These are phyloP conservation scores for Ceratothoa steindachneri DNA, from an alignment of 2,888 invertebrate genomes.

Conservation along the genomic window DNA sequence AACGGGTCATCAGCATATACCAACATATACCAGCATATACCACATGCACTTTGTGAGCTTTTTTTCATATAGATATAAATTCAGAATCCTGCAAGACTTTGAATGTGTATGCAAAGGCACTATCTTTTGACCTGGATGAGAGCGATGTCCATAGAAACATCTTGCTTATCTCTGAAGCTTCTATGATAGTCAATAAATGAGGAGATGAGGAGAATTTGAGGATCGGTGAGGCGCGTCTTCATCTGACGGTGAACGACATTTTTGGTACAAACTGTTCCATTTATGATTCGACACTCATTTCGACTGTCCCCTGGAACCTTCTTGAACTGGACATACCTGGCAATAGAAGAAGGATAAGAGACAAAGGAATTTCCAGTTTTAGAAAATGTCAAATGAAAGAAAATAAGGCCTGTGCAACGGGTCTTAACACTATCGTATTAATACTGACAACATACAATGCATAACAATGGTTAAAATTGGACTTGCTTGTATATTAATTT, in stretches of 20 bases:
- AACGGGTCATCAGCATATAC: too few species aligned
- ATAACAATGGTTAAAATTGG: too few species aligned
- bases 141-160: background rate
- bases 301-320: slow-evolving; percentile 76
- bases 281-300: slow-evolving; percentile 71
- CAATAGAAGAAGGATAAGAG: background rate
- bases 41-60: too few species aligned
- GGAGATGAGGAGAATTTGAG: slow-evolving; percentile 76
- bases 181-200: background rate
- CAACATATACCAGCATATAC: too few species aligned
- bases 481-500: too few species aligned
- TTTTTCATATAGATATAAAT: too few species aligned
- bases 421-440: too few species aligned
- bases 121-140: background rate
- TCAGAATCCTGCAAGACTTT: too few species aligned
- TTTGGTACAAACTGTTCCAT: slow-evolving; percentile 89
- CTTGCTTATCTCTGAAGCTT: background rate
- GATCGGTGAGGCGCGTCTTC: slow-evolving; percentile 72
- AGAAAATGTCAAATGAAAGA: too few species aligned
- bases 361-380: too few species aligned
- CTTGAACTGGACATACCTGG: slow-evolving; percentile 74
- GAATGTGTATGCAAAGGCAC: too few species aligned
- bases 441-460: too few species aligned
- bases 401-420: background rate
- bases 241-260: slow-evolving; percentile 89